Conservation (phyloP, 2,888 invertebrate species). For the Tetranychus piercei region DNA sequence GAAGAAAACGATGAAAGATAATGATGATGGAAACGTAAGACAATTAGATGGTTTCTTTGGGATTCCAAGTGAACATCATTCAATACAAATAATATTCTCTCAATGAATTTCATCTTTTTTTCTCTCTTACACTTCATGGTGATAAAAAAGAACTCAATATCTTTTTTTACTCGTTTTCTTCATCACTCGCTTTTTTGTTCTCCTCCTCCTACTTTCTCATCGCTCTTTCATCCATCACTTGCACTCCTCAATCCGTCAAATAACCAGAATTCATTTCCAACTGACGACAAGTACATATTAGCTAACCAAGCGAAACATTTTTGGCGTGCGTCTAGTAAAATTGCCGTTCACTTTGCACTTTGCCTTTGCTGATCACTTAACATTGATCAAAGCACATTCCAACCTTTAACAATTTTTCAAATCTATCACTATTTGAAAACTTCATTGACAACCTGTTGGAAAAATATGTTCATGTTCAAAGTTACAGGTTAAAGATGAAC, state of each 20-base stretch:
- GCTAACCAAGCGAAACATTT: background rate
- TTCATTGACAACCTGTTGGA: too few species aligned
- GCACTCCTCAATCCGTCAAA: background rate
- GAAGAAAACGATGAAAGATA: background rate
- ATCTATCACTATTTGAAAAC: too few species aligned
- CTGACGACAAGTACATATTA: background rate
- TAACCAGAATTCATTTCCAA: background rate
- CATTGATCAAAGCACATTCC: background rate
- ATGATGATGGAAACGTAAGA: background rate
- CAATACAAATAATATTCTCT: background rate
- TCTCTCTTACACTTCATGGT: background rate
- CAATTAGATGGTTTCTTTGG: background rate
- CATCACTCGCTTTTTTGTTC: background rate
- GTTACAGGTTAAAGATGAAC: too few species aligned
- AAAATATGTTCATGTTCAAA: too few species aligned
- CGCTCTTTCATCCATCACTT: background rate
- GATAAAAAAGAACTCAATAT: background rate
- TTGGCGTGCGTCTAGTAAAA: background rate
- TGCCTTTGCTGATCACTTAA: background rate
- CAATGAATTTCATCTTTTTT: background rate
- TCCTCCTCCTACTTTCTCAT: background rate
- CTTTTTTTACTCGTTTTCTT: too few species aligned
- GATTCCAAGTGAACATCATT: background rate
- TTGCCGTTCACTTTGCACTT: conserved; percentile 1
- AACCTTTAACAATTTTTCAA: too few species aligned